Base-by-base conservation (phyloP, 2,797 vertebrate genomes). In the Gambusia yucatana region DNA sequence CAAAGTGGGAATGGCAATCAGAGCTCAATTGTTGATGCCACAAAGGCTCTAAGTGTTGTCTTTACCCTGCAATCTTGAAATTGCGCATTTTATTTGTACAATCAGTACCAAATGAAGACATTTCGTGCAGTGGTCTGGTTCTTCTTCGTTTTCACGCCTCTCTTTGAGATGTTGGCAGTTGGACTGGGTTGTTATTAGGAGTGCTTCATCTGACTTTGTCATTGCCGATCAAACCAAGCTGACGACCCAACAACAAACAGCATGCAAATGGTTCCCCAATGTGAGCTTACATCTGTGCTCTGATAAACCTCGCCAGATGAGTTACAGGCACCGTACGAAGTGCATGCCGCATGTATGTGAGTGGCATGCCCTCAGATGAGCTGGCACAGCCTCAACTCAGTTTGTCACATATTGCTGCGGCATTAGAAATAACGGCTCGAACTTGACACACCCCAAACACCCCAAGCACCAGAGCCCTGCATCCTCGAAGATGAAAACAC, bases 191-290 rank as follows among this genome's bases (percentile, higher is more conserved):
- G 85, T 90, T 86, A 88, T 90, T 89, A 93, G 78, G 81, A 87
- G 87, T 61, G 82, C 83, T 91, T 90, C 88, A 89, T 89, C 87
- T 89, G 84, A 82, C 86, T 92, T 88, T 90, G 87, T 91, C 87
- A 89, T 92, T 85, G 86, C 84, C 89, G 87, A 91, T 88, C 88
- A 83, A 84, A 90, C 91, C 84, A 84, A 73, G 86, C 88, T 78
- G 91, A 89, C 91, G 86, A 80, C 84, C 75, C 80, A 55, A 84
- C 43, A 55, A 86, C 86, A 89, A 86, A 84, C 87, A 87, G 87
- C 85, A 88, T 89, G 84, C 81, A 91, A 89, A 92, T 83, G 77
- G 76, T 80, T 86, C 87, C 79, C 76, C 41, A 82, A 87, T 88
- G 82, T 50, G 79, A 86, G 83, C 80, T 74, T 70, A 88, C 87